Conservation (phyloP, 2,113 vertebrate species). For the Shinisaurus crocodilurus region DNA sequence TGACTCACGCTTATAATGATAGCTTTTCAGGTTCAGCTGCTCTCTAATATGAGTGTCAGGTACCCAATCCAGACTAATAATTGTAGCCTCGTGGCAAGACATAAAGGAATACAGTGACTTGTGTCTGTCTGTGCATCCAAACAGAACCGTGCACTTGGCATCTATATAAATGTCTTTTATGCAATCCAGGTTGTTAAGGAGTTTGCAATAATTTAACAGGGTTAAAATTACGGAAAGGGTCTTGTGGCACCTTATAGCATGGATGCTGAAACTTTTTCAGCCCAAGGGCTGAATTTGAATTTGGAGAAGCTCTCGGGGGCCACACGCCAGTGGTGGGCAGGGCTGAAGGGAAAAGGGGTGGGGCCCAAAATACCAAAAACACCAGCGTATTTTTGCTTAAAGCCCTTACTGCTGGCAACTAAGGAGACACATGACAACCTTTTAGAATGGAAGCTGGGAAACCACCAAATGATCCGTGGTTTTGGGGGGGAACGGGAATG, state of each 20-base stretch:
- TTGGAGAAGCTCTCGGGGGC: too few relatives aligned
- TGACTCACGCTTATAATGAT: conserved; percentile 50
- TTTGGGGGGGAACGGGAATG: too few relatives aligned
- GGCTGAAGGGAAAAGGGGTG: too few relatives aligned
- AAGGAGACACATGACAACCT: too few relatives aligned
- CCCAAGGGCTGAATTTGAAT: too few relatives aligned
- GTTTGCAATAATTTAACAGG: conserved; percentile 41
- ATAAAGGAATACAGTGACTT: conserved; percentile 24
- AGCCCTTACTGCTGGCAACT: too few relatives aligned
- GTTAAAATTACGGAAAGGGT: not conserved
- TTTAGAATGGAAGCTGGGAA: too few relatives aligned
- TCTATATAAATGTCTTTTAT: conserved; percentile 11
- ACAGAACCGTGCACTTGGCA: conserved; percentile 30
- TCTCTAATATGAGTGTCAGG: conserved; percentile 55
- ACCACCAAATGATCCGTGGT: too few relatives aligned
- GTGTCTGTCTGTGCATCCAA: not conserved
- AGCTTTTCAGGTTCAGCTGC: conserved; percentile 43
- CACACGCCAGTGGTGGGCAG: too few relatives aligned
- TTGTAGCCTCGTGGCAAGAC: conserved; percentile 31
- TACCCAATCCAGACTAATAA: conserved; percentile 48
- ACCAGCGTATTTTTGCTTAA: too few relatives aligned
- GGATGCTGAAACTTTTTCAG: too few relatives aligned
- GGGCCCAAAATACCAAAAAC: too few relatives aligned
- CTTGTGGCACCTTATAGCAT: not conserved
- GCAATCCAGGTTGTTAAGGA: conserved; percentile 47